These are phyloP conservation scores for Dryas iulia DNA, from an alignment of 1,140 invertebrate genomes.

Conservation along the genomic window DNA sequence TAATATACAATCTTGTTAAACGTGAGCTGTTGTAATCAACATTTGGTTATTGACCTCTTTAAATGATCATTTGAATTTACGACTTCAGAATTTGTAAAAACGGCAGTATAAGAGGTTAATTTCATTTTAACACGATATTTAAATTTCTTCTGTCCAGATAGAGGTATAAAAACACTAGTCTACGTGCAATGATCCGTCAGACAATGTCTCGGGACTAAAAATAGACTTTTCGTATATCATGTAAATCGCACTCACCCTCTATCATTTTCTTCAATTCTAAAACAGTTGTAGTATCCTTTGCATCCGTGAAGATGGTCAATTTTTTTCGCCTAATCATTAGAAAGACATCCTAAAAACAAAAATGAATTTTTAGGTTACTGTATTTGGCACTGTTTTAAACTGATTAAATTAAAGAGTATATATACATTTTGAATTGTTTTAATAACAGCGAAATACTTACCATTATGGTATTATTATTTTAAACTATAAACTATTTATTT, in stretches of 20 bases:
- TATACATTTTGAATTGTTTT: neutral
- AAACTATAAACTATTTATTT: conserved; percentile 67
- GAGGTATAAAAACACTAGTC: conserved; percentile 21
- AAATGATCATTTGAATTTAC: neutral
- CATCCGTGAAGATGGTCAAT: conserved; percentile 98
- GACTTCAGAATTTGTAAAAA: neutral
- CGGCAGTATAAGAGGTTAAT: neutral
- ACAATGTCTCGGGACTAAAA: conserved; percentile 70
- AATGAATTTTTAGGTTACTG: conserved; percentile 72
- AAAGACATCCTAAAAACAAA: conserved; percentile 94
- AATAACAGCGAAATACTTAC: conserved; percentile 42
- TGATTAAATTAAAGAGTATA: conserved; percentile 3
- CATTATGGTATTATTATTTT: conserved; percentile 67
- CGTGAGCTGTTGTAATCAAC: conserved; percentile 1
- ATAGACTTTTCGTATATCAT: conserved; percentile 63
- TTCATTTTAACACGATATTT: neutral
- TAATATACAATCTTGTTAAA: neutral
- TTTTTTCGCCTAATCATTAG: conserved; percentile 98
- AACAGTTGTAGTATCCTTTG: conserved; percentile 96
- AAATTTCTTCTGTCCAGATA: neutral
- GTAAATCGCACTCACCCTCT: conserved; percentile 86
- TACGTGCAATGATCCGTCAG: conserved; percentile 38
- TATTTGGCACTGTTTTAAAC: conserved; percentile 17
- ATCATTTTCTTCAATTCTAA: conserved; percentile 97
- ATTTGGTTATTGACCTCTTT: conserved; percentile 15